Evolutionary conservation across 2,888 invertebrate species (phyloP).

Genomic region (Leucophenga montana): DNA sequence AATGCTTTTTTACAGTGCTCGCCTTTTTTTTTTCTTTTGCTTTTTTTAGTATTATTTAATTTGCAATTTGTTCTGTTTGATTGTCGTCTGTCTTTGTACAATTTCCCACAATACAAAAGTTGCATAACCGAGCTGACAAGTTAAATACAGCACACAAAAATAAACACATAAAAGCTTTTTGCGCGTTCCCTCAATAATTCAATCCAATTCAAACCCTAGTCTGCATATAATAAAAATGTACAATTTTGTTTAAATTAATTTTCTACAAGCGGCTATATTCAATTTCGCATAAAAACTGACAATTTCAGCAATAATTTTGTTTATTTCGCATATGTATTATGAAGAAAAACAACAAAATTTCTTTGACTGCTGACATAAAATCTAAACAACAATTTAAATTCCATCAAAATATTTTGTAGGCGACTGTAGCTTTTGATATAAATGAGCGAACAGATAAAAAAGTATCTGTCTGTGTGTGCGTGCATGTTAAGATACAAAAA

Average conservation of each 20-base stretch:
- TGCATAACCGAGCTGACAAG: constrained; percentile 11
- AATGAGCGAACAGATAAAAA: no score
- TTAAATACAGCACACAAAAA: neutral
- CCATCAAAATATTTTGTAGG: constrained; percentile 11
- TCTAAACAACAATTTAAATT: no score
- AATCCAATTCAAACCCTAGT: neutral
- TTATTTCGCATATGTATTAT: neutral
- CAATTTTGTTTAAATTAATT: neutral
- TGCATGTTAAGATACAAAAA: neutral
- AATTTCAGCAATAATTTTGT: neutral
- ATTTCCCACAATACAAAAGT: neutral
- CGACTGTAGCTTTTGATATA: constrained; percentile 9
- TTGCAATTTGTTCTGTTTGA: constrained; percentile 17
- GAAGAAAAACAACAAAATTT: no score
- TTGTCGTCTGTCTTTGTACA: neutral
- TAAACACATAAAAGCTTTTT: neutral
- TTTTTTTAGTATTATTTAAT: constrained; percentile 1
- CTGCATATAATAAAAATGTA: no score
- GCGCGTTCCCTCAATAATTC: neutral
- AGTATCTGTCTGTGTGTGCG: no score
- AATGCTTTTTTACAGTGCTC: no score
- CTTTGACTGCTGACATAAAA: no score
- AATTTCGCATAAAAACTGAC: neutral
- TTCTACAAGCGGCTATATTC: neutral
- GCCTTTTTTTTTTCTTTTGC: neutral